Base-by-base conservation (phyloP, 2,888 invertebrate genomes). In the Heliconius ismenius region DNA sequence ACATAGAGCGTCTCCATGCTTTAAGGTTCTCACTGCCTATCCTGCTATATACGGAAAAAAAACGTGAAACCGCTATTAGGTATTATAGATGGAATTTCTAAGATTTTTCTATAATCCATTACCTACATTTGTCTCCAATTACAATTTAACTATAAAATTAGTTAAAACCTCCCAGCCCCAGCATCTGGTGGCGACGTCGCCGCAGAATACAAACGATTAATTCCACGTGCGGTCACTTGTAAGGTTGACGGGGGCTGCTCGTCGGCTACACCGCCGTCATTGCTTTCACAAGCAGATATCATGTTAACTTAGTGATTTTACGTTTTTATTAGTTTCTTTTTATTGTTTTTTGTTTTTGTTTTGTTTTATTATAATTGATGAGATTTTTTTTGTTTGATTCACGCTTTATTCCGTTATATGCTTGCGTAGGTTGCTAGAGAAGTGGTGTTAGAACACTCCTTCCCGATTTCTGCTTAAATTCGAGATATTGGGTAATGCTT, bases 121-220 rank as follows among this genome's bases (percentile, higher is more conserved):
- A 21, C 49, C 49, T 62, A 26, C 4, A 67, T 67, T 43, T 67
- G 43, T 43, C 15, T 26, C 43, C 36, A 67, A 67, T 36, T 36
- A 39, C 39, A 24, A 13, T 83, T 82, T 83, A 82, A 84, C 84
- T 84, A 83, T 82, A 83, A 83, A 83, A 83, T 80, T 81, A 84
- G 84, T 84, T 84, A 83, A 84, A 82, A 83, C 81, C 79, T 80
- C 78, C 74, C 76, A 80, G 78, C 77, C 54, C 69, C 54, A 58
- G 72, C 76, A 81, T 81, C 82, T 83, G 83, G 49, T 78, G 75
- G 77, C 79, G 81, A 82, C 83, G 81, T 74, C 77, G 70, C 84
- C 85, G 77, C 85, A 85, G 84, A 90, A 73, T 63, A 73, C 86
- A 83, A 86, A 86, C 88, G 84, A 88, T 90, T 89, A 86, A 90